Base-by-base conservation (phyloP, 1,140 invertebrate species). In the Vollenhovia emeryi region DNA sequence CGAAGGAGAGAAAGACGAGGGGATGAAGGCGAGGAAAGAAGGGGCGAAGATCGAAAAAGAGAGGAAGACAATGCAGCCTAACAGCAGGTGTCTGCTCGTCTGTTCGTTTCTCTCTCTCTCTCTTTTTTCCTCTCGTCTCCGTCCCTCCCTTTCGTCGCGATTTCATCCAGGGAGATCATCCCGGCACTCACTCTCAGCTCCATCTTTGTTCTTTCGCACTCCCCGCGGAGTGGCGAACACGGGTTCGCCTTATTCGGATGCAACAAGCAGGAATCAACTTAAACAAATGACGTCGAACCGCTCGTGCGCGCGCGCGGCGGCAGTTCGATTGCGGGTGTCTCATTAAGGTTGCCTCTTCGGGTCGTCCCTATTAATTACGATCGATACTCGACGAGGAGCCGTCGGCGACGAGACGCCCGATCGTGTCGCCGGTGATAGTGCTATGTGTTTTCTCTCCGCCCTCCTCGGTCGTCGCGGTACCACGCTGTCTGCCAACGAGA, bases 71-170 rank as follows among this genome's bases (percentile, higher is more conserved):
- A 93, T 92, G 86, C 89, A 33, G 83, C 75, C n/a, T 86, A 93
- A 92, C 91, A 93, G 93, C 93, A 93, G 93, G 93, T 93, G 93
- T 93, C 88, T 91, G 87, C 82, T 90, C 87, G 91, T 76, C 76
- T 78, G 30, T 73, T 85, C 68, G 78, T 43, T 57, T 64, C 68
- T 27, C 85, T 59, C n/a, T n/a, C n/a, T n/a, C n/a, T n/a, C n/a
- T n/a, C n/a, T 79, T 86, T 48, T 86, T 73, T 75, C 71, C 73
- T 33, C 45, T 59, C 73, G 21, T 36, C 48, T 68, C 57, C 62
- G 27, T 40, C 55, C 50, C 57, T 68, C 27, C 80, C n/a, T 52
- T 66, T 69, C 80, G 57, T 82, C 71, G 52, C 76, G 79, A 89
- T 87, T 85, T 85, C 79, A 74, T 89, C 84, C 87, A 64, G 73